phyloP scores from a whole-genome alignment of 2,797 vertebrate species.

The Xiphorhynchus erythropygius region DNA sequence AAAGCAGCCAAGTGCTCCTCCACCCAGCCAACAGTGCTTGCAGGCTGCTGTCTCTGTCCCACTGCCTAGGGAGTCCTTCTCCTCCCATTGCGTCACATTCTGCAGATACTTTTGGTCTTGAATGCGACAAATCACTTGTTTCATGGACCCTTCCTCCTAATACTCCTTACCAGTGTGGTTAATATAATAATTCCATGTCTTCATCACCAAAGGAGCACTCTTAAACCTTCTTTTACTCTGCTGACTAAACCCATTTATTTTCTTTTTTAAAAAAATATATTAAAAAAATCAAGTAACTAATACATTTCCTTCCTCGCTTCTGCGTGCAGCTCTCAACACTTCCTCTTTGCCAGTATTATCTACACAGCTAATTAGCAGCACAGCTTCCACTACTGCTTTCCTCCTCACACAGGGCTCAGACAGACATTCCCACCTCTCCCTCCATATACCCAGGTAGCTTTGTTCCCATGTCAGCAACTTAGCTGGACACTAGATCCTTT shows the following conservation, averaged over 20 bases:
- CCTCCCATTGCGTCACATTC: background rate
- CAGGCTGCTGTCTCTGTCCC: constrained; percentile 35
- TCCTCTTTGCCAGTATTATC: background rate
- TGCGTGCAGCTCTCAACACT: background rate
- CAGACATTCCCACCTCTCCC: background rate
- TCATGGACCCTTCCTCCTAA: background rate
- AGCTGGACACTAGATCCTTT: background rate
- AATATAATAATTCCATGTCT: background rate
- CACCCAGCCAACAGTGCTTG: background rate
- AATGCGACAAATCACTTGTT: background rate
- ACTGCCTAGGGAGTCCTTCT: constrained; percentile 26
- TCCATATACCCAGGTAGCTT: background rate
- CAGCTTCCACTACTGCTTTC: background rate
- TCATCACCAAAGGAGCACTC: background rate
- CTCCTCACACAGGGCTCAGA: background rate
- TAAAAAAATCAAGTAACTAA: background rate
- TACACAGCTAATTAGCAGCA: background rate
- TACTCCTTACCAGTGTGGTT: background rate
- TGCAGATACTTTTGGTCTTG: background rate
- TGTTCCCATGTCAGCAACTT: background rate
- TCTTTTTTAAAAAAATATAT: rapidly evolving
- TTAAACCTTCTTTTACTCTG: background rate
- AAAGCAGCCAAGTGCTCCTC: constrained; percentile 42
- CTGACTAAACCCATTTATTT: background rate
- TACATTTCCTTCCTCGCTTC: background rate